Evolutionary conservation across 2,113 vertebrate species (phyloP), one percentile per base, ranked within the genome.

Genomic region (Dicentrarchus labrax): DNA sequence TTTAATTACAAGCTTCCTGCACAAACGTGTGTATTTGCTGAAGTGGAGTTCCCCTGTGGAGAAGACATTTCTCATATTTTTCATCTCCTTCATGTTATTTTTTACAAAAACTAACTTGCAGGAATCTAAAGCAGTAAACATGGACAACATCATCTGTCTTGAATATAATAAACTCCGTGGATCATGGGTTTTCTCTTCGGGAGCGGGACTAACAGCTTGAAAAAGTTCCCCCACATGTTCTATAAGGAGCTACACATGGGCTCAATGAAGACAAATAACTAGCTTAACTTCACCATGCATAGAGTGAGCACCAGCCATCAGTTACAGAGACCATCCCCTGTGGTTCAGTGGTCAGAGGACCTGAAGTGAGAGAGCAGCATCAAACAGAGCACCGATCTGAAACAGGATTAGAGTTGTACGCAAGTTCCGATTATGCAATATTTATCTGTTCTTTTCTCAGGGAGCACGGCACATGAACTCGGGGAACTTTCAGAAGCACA

Each of bases 401-500:
- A 94, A 88, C 81, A 77, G 93, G 86, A 93, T 94, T 93, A 91
- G 78, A 82, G 86, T 78, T 64, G 78, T 80, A 72, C 15, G 61
- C 22, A 67, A 56, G 65, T 72, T 77, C 69, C 7, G 72, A 88
- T 91, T 91, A 90, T 85, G 89, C 78, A 93, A 93, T 89, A 92
- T 93, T 88, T 87, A 92, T 92, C 86, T 82, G 80, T 88, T 82
- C 79, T 80, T 74, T 85, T 89, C 84, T 86, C 86, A 8, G 53
- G 85, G 86, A 88, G 89, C 86, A 78, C 13, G 69, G 80, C 85
- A 76, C 88, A 90, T 89, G 89, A 94, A 91, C 92, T 88, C 62
- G 10, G 89, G 79, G 90, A 93, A 93, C 93, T 90, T 91, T 88
- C 83, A 83, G 79, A 90, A 86, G 91, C 80, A 80, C 77, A 82